Conservation (phyloP, 92 coral and sea anemone genomes). For the Scolanthus callimorphus region DNA sequence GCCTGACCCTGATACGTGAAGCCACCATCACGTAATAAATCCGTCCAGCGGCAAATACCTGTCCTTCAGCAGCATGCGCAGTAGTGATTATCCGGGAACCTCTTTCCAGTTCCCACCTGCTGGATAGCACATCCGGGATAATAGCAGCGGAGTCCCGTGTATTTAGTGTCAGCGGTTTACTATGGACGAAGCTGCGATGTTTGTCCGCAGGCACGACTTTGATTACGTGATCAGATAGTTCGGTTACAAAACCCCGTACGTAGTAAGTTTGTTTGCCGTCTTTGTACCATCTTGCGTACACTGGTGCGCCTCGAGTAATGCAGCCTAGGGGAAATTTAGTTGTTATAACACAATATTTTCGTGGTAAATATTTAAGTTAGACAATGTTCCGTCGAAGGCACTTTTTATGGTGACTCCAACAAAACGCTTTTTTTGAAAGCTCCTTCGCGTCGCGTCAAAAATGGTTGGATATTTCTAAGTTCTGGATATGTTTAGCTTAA, state of each 20-base stretch:
- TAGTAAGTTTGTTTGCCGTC: constrained; percentile 20
- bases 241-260: constrained; percentile 52
- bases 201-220: constrained; percentile 37
- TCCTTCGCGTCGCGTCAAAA: too few relatives aligned
- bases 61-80: background rate
- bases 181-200: background rate
- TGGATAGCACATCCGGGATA: background rate
- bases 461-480: too few relatives aligned
- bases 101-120: background rate
- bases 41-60: background rate
- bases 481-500: too few relatives aligned
- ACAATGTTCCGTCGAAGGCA: too few relatives aligned
- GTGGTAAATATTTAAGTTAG: too few relatives aligned
- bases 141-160: background rate
- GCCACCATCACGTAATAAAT: background rate
- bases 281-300: constrained; percentile 65
- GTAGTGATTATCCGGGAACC: background rate
- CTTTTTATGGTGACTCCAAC: too few relatives aligned
- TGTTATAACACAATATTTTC: too few relatives aligned
- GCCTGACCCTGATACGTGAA: background rate
- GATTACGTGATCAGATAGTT: constrained; percentile 37
- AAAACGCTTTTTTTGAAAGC: too few relatives aligned
- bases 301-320: constrained; percentile 52
- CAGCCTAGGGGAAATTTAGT: constrained; percentile 37
- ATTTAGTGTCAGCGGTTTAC: constrained; percentile 1